Percentiles rank a stretch among this genome's conserved stretches.
These are phyloP conservation scores for Coracopsis vasa DNA, from an alignment of 2,113 vertebrate genomes.

Conservation along the genomic window DNA sequence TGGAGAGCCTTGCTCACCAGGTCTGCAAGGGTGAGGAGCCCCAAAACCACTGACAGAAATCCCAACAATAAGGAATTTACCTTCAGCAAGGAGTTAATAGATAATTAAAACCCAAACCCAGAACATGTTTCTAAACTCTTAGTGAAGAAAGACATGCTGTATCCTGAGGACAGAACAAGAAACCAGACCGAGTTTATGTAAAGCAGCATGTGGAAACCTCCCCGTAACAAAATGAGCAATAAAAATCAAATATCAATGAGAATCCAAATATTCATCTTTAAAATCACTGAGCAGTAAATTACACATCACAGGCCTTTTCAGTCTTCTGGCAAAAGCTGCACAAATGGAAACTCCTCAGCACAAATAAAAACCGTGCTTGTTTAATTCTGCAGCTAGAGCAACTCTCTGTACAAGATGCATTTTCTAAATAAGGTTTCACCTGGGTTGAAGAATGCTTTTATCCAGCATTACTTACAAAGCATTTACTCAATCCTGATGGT, in stretches of 20 bases:
- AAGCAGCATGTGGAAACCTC: conserved; percentile 22
- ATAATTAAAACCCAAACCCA: background rate
- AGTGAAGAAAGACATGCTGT: background rate
- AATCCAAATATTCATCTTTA: conserved; percentile 42
- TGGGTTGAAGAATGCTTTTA: background rate
- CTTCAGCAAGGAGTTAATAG: background rate
- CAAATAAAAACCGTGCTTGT: conserved; percentile 1
- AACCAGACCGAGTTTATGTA: background rate
- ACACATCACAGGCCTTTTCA: background rate
- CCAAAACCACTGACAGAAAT: background rate
- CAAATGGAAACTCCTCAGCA: background rate
- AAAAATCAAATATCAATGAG: conserved; percentile 38
- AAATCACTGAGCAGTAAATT: conserved; percentile 28
- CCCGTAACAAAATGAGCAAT: conserved; percentile 15
- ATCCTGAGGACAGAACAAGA: background rate
- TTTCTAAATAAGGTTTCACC: background rate
- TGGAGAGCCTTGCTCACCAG: background rate
- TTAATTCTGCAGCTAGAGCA: conserved; percentile 4
- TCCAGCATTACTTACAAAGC: background rate
- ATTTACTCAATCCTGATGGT: background rate
- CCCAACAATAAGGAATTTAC: background rate
- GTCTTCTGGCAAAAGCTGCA: conserved; percentile 18
- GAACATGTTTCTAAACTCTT: background rate
- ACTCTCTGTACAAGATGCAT: background rate
- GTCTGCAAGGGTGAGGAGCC: background rate